Percentiles rank a stretch among this genome's conserved stretches.
These are phyloP conservation scores for Eumaeus atala DNA, from an alignment of 1,140 invertebrate species.

Conservation along the genomic window DNA sequence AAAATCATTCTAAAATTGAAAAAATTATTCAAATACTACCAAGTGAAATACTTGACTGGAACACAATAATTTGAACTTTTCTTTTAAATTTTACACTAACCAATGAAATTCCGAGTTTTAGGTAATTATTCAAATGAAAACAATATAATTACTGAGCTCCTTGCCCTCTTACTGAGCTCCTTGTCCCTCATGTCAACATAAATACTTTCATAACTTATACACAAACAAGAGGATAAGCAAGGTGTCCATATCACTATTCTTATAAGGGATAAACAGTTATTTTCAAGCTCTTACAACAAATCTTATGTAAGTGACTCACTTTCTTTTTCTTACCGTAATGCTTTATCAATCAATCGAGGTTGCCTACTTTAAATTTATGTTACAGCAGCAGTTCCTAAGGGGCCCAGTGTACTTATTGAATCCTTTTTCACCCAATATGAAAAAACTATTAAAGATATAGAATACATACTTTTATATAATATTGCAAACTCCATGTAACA, in stretches of 20 bases:
- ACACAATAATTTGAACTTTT: no score
- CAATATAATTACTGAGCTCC: neutral
- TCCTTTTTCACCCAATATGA: neutral
- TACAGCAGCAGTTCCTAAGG: slow-evolving; percentile 6
- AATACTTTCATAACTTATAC: neutral
- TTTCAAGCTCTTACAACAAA: slow-evolving; percentile 1
- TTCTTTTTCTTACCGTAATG: neutral
- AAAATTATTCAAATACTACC: no score
- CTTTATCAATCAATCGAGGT: slow-evolving; percentile 3
- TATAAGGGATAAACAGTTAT: slow-evolving; percentile 4
- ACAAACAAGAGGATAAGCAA: slow-evolving; percentile 1
- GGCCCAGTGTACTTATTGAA: neutral
- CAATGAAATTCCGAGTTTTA: no score
- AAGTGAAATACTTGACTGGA: no score
- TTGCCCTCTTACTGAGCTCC: no score
- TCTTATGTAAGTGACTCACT: neutral
- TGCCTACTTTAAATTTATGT: neutral
- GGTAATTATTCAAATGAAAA: neutral
- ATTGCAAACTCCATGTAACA: no score
- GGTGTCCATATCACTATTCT: slow-evolving; percentile 1
- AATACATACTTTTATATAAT: no score
- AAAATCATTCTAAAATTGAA: no score
- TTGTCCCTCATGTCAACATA: no score
- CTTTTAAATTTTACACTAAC: no score
- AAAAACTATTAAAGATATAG: neutral